Conservation (phyloP, 2,797 vertebrate species). For the Bradypus variegatus region DNA sequence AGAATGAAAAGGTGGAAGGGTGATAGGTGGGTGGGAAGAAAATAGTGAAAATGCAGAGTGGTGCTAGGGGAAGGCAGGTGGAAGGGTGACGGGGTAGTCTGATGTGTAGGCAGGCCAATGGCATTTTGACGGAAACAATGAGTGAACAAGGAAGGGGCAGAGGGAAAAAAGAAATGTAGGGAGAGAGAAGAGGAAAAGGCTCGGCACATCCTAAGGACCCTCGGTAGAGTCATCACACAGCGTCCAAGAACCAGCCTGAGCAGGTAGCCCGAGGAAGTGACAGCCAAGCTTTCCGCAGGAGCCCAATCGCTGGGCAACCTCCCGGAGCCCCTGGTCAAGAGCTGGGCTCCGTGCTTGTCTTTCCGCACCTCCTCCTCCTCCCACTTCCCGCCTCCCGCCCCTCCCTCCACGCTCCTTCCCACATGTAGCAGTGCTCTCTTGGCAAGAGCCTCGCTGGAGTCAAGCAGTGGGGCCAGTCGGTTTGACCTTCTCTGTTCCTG, state of each 20-base stretch:
- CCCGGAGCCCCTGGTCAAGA: neutral
- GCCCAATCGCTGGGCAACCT: neutral
- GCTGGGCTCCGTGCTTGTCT: neutral
- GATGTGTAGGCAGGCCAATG: accelerated
- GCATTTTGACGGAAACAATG: accelerated
- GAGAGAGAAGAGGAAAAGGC: neutral
- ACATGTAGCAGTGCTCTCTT: neutral
- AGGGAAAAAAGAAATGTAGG: neutral
- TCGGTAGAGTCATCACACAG: accelerated
- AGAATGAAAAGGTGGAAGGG: neutral
- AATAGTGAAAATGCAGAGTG: too few relatives aligned
- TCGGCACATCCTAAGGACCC: neutral
- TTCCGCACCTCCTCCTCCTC: neutral
- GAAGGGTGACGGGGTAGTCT: accelerated
- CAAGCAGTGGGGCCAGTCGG: neutral
- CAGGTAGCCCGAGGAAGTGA: too few relatives aligned
- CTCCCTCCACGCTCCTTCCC: neutral
- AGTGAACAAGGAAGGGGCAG: neutral
- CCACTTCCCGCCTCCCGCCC: accelerated
- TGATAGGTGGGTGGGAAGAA: neutral
- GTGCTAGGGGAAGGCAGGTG: accelerated
- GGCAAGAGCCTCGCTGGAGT: neutral
- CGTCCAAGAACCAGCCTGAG: neutral
- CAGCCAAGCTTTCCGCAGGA: neutral
- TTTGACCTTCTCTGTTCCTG: conserved; percentile 67